These are phyloP conservation scores for Nasonia vitripennis DNA, from an alignment of 1,140 invertebrate species.

Conservation along the genomic window DNA sequence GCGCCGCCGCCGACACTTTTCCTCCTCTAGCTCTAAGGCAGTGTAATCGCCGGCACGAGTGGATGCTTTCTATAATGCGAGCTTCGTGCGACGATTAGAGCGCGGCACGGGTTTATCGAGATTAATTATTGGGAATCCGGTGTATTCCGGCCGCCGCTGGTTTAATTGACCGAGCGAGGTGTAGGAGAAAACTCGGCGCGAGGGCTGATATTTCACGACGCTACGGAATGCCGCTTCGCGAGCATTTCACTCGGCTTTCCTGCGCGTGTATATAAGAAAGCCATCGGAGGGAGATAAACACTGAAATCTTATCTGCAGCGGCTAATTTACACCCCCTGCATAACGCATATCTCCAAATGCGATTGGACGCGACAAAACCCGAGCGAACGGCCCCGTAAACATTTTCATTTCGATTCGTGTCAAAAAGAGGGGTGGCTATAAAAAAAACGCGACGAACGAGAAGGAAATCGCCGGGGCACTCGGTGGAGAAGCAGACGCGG, in stretches of 20 bases:
- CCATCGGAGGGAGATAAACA: no score
- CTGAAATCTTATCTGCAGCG: no score
- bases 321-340: no score
- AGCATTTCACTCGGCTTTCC: neutral
- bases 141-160: neutral
- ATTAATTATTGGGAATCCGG: neutral
- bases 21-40: neutral
- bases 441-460: neutral
- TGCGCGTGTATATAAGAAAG: no score
- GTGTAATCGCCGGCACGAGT: neutral
- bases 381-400: neutral
- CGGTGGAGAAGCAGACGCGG: neutral
- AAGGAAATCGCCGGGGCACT: neutral
- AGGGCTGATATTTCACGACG: neutral
- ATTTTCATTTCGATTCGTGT: slow-evolving; percentile 15
- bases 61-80: slow-evolving; percentile 5
- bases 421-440: neutral
- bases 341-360: no score
- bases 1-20: slow-evolving; percentile 18
- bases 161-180: neutral
- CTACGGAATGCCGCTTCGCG: neutral
- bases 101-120: neutral
- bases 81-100: neutral
- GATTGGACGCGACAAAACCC: neutral
- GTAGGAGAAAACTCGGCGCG: neutral